These are phyloP conservation scores for Pogonus chalceus DNA, from an alignment of 1,140 invertebrate species.

Conservation along the genomic window DNA sequence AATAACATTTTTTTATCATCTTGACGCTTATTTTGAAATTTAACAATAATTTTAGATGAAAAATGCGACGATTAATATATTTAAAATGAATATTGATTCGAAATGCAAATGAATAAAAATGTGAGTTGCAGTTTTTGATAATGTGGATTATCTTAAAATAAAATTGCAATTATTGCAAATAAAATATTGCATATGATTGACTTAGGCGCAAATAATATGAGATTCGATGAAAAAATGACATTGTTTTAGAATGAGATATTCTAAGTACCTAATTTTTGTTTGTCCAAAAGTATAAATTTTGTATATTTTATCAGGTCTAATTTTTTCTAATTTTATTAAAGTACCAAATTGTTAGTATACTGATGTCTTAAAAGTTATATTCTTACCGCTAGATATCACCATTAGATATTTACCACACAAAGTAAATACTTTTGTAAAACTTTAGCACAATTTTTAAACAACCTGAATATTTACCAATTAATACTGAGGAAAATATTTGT, in stretches of 20 bases:
- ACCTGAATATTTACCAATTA: conserved; percentile 3
- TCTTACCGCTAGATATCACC: neutral
- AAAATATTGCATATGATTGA: neutral
- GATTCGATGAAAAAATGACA: neutral
- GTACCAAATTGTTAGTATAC: neutral
- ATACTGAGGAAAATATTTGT: conserved; percentile 2
- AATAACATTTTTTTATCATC: too few species aligned
- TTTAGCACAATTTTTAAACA: conserved; percentile 6
- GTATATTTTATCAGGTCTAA: neutral
- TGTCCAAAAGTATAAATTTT: neutral
- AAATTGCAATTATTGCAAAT: neutral
- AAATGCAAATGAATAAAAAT: too few species aligned
- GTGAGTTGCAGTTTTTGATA: too few species aligned
- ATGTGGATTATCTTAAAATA: neutral
- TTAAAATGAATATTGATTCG: too few species aligned
- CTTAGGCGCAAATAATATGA: neutral
- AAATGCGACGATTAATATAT: too few species aligned
- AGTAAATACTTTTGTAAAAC: neutral
- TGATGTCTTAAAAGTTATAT: neutral
- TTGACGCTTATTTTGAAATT: too few species aligned
- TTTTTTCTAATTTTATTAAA: neutral
- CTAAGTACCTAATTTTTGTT: neutral
- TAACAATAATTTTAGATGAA: too few species aligned
- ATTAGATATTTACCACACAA: neutral
- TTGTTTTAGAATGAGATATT: neutral